These are phyloP conservation scores for Oxyruncus cristatus DNA, from an alignment of 2,113 vertebrate genomes.

Conservation along the genomic window DNA sequence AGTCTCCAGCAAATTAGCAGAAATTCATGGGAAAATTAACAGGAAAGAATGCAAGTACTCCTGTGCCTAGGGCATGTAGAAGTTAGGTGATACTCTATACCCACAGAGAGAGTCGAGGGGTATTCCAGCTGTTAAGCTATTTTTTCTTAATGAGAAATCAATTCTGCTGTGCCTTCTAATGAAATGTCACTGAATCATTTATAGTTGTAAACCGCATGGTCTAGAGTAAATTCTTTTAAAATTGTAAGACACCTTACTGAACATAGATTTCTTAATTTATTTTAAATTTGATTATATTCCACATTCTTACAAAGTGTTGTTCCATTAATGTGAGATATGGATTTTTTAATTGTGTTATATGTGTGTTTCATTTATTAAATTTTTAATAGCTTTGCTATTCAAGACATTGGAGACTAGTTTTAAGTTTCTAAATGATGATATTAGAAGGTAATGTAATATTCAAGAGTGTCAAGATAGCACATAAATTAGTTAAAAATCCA, in stretches of 20 bases:
- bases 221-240: background rate
- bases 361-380: background rate
- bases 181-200: background rate
- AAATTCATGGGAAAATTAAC: background rate
- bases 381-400: background rate
- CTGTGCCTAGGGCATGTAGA: background rate
- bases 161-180: background rate
- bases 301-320: background rate
- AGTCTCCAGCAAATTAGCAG: background rate
- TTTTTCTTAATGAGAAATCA: background rate
- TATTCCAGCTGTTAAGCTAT: background rate
- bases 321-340: background rate
- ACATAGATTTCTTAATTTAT: background rate
- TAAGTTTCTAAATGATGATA: slow-evolving; percentile 1
- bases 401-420: slow-evolving; percentile 5
- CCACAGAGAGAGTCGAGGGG: background rate
- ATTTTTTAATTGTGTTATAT: slow-evolving; percentile 10
- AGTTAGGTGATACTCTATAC: background rate
- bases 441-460: slow-evolving; percentile 40
- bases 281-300: background rate
- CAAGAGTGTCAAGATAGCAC: background rate
- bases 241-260: background rate
- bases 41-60: background rate
- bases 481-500: slow-evolving; percentile 46
- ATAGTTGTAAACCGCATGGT: background rate